Percentiles rank a stretch among this genome's conserved stretches.
Evolutionary conservation across 2,797 vertebrate species (phyloP).

Genomic region (Cuniculus paca): DNA sequence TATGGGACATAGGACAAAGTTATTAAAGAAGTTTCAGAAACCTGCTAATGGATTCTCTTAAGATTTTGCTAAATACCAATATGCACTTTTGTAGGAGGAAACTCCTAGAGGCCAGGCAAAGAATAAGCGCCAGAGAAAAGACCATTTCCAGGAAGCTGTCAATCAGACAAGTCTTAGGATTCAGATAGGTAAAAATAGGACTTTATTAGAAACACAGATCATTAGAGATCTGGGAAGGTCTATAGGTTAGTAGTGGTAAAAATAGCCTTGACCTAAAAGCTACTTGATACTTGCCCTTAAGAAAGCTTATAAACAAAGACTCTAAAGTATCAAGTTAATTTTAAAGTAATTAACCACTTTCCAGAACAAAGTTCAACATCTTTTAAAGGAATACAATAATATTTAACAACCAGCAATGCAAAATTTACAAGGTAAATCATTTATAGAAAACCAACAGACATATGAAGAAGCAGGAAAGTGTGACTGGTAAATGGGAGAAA

Average conservation of each 20-base stretch:
- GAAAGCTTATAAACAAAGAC: not conserved
- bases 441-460: not conserved
- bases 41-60: not conserved
- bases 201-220: not conserved
- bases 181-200: not conserved
- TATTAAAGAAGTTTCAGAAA: not conserved
- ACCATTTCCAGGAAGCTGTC: not conserved
- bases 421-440: not conserved
- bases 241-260: not conserved
- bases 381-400: not conserved
- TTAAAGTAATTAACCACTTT: constrained; percentile 8
- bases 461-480: not conserved
- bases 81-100: not conserved
- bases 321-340: not conserved
- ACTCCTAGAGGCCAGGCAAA: not conserved
- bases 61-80: not conserved
- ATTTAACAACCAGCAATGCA: not conserved
- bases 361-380: not conserved
- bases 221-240: not conserved
- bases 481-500: not conserved
- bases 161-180: not conserved
- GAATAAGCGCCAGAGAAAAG: not conserved
- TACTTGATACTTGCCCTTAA: not conserved
- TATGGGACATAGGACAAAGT: not conserved
- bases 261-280: not conserved